Evolutionary conservation across 2,888 invertebrate genomes (phyloP).

Genomic region (Crepidodera aurea): DNA sequence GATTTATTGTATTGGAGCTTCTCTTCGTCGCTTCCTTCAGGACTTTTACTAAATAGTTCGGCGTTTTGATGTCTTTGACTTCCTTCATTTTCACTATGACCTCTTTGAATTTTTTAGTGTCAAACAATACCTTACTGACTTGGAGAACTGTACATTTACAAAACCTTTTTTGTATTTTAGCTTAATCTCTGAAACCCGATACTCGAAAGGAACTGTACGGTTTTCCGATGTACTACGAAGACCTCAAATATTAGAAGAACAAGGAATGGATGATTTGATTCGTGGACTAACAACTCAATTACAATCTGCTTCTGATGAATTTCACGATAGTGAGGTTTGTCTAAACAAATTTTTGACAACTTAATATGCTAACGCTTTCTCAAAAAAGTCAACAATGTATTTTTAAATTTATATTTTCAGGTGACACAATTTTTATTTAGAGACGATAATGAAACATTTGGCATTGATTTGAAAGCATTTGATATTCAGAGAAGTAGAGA

Average conservation of each 20-base stretch:
- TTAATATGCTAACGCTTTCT: no score
- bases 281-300: slow-evolving; percentile 80
- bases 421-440: slow-evolving; percentile 73
- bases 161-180: no score
- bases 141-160: no score
- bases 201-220: slow-evolving; percentile 65
- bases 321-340: slow-evolving; percentile 76
- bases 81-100: no score
- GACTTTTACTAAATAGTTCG: no score
- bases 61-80: no score
- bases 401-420: no score
- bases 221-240: slow-evolving; percentile 75
- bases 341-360: neutral
- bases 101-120: no score
- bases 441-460: slow-evolving; percentile 72
- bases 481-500: slow-evolving; percentile 88
- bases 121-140: no score
- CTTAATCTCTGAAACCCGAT: slow-evolving; percentile 67
- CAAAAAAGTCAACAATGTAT: no score
- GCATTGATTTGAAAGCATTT: slow-evolving; percentile 79
- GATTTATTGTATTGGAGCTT: no score
- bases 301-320: slow-evolving; percentile 78
- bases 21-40: no score
- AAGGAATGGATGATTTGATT: slow-evolving; percentile 74
- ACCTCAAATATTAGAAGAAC: slow-evolving; percentile 70